phyloP scores from a whole-genome alignment of 2,888 invertebrate genomes.

The Darwinula stevensoni region DNA sequence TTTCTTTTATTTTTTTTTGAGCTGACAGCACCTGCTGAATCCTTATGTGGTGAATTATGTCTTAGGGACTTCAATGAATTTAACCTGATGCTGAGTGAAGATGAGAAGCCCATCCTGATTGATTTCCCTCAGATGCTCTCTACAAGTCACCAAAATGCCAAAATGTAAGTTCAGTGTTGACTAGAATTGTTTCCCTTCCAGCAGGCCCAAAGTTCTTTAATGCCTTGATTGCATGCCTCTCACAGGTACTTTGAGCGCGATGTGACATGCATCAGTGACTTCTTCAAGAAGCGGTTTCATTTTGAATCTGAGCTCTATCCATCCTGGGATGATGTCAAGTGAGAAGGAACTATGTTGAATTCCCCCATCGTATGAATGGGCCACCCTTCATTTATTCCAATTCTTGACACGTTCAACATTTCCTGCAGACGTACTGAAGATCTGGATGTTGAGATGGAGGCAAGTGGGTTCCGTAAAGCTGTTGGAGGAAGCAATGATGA shows the following conservation, averaged over 20 bases:
- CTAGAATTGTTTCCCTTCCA: conserved; percentile 28
- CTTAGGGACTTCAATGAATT: conserved; percentile 99
- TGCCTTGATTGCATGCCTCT: conserved; percentile 18
- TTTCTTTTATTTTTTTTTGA: too few relatives aligned
- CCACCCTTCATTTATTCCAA: too few relatives aligned
- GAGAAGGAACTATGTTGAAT: too few relatives aligned
- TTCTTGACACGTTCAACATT: conserved; percentile 9
- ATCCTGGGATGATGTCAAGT: conserved; percentile 32
- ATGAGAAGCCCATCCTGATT: conserved; percentile 54
- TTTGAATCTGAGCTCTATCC: conserved; percentile 62
- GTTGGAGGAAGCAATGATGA: conserved; percentile 32
- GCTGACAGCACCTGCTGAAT: too few relatives aligned
- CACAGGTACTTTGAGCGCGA: conserved; percentile 90
- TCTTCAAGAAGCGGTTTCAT: conserved; percentile 61
- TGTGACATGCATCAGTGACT: conserved; percentile 63
- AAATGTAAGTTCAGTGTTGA: too few relatives aligned
- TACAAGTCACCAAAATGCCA: conserved; percentile 65
- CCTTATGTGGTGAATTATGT: too few relatives aligned
- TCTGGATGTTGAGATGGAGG: conserved; percentile 61
- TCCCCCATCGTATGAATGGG: too few relatives aligned
- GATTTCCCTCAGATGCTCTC: conserved; percentile 99
- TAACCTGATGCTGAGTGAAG: conserved; percentile 57
- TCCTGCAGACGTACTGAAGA: conserved; percentile 41
- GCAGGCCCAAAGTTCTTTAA: background rate
- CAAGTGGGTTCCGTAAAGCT: conserved; percentile 59